Base-by-base conservation (phyloP, 2,797 vertebrate species). In the Cynopterus sphinx region DNA sequence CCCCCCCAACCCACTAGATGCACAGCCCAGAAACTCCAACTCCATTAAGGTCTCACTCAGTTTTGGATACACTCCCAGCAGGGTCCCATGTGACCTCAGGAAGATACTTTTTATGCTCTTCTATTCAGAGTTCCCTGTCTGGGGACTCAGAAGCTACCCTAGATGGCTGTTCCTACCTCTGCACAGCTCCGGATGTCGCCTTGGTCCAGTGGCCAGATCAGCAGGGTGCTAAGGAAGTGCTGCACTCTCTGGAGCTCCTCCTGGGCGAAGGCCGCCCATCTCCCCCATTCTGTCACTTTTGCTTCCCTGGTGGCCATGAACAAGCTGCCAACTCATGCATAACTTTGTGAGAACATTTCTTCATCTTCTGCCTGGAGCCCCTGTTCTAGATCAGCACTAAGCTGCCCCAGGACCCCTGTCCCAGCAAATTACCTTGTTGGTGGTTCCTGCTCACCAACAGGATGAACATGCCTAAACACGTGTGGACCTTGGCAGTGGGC, bases 51-150 rank as follows among this genome's bases (percentile, higher is more conserved):
- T 57, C 68, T 53, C 15, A 39, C 22, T 4, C 12, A 73, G 5
- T 16, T 67, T 59, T 19, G 4, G 31, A 26, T 33, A n/a, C 46
- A 39, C 73, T 68, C 63, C 51, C 8, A 0, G 53, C 24, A 49
- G 70, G 43, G 2, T 68, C 15, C 57, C 78, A 4, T 0, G 1
- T 13, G 24, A 39, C 55, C 36, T 36, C 53, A 24, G 24, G 26
- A 91, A 67, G 0, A 46, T 33, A 41, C 33, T 9, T 55, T 33
- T 28, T 12, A 31, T 10, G 55, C 43, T 75, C 10, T 39, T 78
- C 9, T 19, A 19, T 46, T 90, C 53, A 39, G 67, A 46, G 53
- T 67, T 86, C 26, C 41, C 67, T 73, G 21, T 28, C 17, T 33
- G 41, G 24, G 36, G 49, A 46, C 17, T 2, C 0, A 46, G 63